Evolutionary conservation across 2,888 invertebrate genomes (phyloP), one percentile per base, ranked within the genome.

Genomic region (Mesodorylaimus sp.): DNA sequence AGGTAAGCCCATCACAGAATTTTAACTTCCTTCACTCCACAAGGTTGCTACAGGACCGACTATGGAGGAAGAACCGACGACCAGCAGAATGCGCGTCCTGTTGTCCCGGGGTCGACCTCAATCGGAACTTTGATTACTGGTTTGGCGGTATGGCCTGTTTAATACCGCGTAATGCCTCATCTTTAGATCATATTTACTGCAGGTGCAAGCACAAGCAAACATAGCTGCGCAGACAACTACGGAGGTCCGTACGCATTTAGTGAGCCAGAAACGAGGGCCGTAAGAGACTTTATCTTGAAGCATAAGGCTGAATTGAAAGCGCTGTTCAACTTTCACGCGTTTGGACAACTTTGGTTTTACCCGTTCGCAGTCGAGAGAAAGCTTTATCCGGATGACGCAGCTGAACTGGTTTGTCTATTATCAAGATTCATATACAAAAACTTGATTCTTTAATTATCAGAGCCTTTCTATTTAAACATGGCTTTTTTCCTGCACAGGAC

Each of bases 291-390:
- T 44, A 51, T 65, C 26, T 47, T 56, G 24, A 57, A 60, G 5
- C 49, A 56, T 25, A 60, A 62, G 3, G 61, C 60, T 39, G 56
- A 63, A 32, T 54, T 64, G 13, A 61, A 65, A 46, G 64, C 59
- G 3, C 65, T 62, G 52, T 57, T 64, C 27, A 64, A 64, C 5
- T 53, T 64, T 19, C 64, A 64, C 54, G 62, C 64, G 2, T 64
- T 65, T 53, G 59, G 61, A 1, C 65, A 64, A 44, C 52, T 64
- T 13, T 62, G 63, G 63, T 60, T 62, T 32, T 62, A 65, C 52
- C 63, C 64, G 10, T 64, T 53, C 54, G 58, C 58, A 19, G 63
- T 64, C 51, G 55, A 59, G 36, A 47, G 57, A 21, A 57, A 55
- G 21, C 52, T 54, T 3, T 58, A 61, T 16, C 63, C 64, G 7